phyloP scores from a whole-genome alignment of 1,140 invertebrate species.

The Harlomillsia oculata region DNA sequence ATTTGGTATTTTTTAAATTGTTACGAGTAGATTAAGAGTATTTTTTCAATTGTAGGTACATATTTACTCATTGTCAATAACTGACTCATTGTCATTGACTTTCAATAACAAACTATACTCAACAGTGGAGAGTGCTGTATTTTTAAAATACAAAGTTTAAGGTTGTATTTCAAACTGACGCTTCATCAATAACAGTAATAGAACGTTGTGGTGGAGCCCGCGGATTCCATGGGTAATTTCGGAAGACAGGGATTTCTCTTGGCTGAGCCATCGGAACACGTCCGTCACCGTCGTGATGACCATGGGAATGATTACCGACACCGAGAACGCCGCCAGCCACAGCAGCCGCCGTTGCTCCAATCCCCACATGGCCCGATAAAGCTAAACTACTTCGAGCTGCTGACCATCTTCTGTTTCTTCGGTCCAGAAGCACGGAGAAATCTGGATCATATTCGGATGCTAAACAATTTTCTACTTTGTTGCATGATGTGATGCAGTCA shows the following conservation, averaged over 20 bases:
- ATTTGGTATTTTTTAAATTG: too few species aligned
- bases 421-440: slow-evolving; percentile 48
- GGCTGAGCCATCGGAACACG: slow-evolving; percentile 12
- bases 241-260: slow-evolving; percentile 32
- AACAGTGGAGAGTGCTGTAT: neutral
- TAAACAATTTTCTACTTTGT: slow-evolving; percentile 52
- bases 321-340: slow-evolving; percentile 26
- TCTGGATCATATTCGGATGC: slow-evolving; percentile 24
- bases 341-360: slow-evolving; percentile 34
- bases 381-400: slow-evolving; percentile 42
- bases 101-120: neutral
- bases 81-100: neutral
- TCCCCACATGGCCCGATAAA: slow-evolving; percentile 13
- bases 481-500: slow-evolving; percentile 78
- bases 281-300: slow-evolving; percentile 15
- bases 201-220: slow-evolving; percentile 31
- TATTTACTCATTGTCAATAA: too few species aligned
- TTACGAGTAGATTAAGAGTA: slow-evolving; percentile 6
- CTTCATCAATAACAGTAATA: slow-evolving; percentile 65
- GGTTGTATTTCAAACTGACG: slow-evolving; percentile 38
- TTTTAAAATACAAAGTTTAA: slow-evolving; percentile 3
- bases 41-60: too few species aligned
- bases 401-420: slow-evolving; percentile 54
- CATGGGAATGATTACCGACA: slow-evolving; percentile 3
- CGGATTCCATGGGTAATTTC: slow-evolving; percentile 15